Conservation (phyloP, 2,113 vertebrate species). For the Sinosuthora webbiana region DNA sequence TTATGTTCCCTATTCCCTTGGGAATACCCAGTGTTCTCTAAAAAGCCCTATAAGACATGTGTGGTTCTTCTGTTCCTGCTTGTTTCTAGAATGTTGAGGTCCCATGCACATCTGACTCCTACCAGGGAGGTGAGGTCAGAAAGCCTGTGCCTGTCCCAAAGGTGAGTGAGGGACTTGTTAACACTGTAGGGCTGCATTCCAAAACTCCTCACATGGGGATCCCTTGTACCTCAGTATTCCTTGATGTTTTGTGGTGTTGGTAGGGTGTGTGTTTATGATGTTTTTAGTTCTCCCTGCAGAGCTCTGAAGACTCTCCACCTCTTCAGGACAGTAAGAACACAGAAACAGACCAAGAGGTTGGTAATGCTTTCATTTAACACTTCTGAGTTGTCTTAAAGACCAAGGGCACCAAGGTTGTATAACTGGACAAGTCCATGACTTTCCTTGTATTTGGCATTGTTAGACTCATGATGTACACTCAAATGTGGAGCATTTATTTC, state of each 20-base stretch:
- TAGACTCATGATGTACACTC: not conserved
- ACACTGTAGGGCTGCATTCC: not conserved
- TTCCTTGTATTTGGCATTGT: not conserved
- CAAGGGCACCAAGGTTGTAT: accelerated
- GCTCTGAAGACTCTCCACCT: conserved; percentile 35
- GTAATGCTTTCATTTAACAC: not conserved
- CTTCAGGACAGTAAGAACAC: conserved; percentile 30
- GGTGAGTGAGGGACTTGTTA: not conserved
- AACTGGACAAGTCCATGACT: not conserved
- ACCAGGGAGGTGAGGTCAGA: not conserved
- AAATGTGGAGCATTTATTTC: not conserved
- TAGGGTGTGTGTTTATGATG: not conserved
- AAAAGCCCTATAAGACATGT: not conserved
- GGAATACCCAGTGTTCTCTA: not conserved
- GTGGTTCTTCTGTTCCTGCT: not conserved
- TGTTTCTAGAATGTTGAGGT: not conserved
- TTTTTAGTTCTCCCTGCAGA: conserved; percentile 54
- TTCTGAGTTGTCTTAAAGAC: not conserved
- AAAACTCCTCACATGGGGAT: not conserved
- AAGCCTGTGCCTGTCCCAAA: not conserved
- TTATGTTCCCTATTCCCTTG: not conserved
- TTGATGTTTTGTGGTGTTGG: not conserved
- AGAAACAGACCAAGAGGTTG: conserved; percentile 81
- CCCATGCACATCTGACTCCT: not conserved
- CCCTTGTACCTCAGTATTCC: not conserved